Evolutionary conservation across 1,140 invertebrate species (phyloP).

Genomic region (Argopecten irradians): DNA sequence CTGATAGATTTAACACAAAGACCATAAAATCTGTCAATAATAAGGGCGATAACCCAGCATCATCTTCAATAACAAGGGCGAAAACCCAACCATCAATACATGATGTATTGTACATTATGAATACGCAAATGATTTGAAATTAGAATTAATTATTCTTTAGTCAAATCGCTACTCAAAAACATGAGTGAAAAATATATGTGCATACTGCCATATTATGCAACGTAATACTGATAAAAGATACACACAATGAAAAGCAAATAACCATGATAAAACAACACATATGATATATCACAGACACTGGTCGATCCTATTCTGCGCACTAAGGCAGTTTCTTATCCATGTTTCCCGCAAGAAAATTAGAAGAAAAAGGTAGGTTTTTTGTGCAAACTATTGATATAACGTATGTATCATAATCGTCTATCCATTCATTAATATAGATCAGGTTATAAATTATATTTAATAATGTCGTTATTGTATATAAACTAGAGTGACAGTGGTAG

Average conservation of each 20-base stretch:
- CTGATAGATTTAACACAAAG: no score
- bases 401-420: background rate
- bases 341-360: background rate
- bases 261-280: background rate
- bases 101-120: background rate
- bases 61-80: background rate
- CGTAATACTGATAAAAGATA: background rate
- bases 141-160: background rate
- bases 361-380: background rate
- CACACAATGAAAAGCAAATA: constrained; percentile 5
- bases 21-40: no score
- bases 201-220: background rate
- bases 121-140: background rate
- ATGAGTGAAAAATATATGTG: no score
- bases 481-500: background rate
- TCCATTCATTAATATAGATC: background rate
- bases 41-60: background rate
- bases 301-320: background rate
- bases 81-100: background rate
- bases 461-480: background rate
- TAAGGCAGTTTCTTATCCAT: background rate
- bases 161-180: background rate
- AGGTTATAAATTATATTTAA: background rate
- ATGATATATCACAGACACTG: background rate
- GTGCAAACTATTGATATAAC: background rate